Base-by-base conservation (phyloP, 2,113 vertebrate genomes). In the Hyaena hyaena region DNA sequence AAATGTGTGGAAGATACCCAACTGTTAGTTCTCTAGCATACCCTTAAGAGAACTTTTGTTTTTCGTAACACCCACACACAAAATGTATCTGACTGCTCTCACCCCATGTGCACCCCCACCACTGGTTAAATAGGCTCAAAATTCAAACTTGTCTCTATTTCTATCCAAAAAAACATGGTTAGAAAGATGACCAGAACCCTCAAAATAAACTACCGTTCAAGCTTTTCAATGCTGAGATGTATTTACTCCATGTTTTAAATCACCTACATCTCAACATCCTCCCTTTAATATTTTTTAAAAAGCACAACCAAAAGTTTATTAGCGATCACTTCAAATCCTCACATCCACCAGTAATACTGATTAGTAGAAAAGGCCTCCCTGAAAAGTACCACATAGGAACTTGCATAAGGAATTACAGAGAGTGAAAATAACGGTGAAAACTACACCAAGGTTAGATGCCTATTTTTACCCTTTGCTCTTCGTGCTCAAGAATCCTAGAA, bases 401-500 rank as follows among this genome's bases (percentile, higher is more conserved):
- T 96, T 97, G 87, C 69, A 33, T 63, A 95, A 71, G n/a, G 45
- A 92, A 79, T 63, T 50, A 61, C 26, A 50, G 24, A 95, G 61
- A 90, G 63, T 83, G 91, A 94, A 96, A 93, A 71, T 89, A 84
- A 92, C 12, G 31, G 50, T 65, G 33, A 94, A 79, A 96, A 92
- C 31, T 15, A 82, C 3, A 53, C 19, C 76, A 26, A 92, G 68
- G n/a, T 68, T 94, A 90, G 93, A 79, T 26, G 71, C 35, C 23
- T 39, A 85, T 85, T 93, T 94, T 61, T 82, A 73, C 45, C 35
- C 71, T 97, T 69, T 21, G 11, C 55, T 68, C 63, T 96, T 86
- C n/a, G 95, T 53, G 84, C 85, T 90, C 16, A 68, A 88, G 71
- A 96, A 96, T 94, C 87, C 93, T 94, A 92, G 77, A 92, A 95